A percentile compares a stretch with the other conserved stretches of the same genome.
Conservation (phyloP, 1,140 invertebrate species). For the Palaemon carinicauda region DNA sequence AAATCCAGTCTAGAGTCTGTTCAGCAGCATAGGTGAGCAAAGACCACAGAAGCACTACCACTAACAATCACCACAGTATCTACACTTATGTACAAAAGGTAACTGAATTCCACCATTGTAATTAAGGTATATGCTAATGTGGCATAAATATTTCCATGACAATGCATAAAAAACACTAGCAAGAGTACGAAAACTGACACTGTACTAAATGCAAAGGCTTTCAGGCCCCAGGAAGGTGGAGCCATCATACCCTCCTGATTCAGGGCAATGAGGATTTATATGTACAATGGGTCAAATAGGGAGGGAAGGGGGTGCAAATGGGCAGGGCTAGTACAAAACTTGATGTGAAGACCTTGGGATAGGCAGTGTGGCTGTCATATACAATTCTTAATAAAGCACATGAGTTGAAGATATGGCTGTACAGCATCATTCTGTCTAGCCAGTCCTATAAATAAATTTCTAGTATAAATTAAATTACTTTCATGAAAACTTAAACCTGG, state of each 20-base stretch:
- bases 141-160: conserved; percentile 50
- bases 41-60: conserved; percentile 53
- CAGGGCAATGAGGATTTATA: conserved; percentile 18
- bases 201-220: conserved; percentile 56
- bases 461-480: conserved; percentile 20
- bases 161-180: conserved; percentile 54
- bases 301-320: conserved; percentile 13
- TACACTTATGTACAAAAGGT: conserved; percentile 36
- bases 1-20: conserved; percentile 45
- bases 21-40: conserved; percentile 53
- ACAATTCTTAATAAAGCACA: conserved; percentile 50
- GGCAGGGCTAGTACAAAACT: conserved; percentile 51
- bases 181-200: conserved; percentile 52
- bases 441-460: conserved; percentile 44
- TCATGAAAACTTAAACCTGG: conserved; percentile 3
- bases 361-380: conserved; percentile 55
- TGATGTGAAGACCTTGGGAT: conserved; percentile 46
- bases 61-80: conserved; percentile 54
- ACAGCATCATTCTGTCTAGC: conserved; percentile 41
- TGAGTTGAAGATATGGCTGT: conserved; percentile 53
- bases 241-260: conserved; percentile 27
- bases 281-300: background rate
- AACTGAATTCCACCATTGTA: conserved; percentile 36
- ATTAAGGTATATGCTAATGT: conserved; percentile 44
- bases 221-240: conserved; percentile 27